phyloP scores from a whole-genome alignment of 2,113 vertebrate genomes.

The Melanerpes aurifrons region DNA sequence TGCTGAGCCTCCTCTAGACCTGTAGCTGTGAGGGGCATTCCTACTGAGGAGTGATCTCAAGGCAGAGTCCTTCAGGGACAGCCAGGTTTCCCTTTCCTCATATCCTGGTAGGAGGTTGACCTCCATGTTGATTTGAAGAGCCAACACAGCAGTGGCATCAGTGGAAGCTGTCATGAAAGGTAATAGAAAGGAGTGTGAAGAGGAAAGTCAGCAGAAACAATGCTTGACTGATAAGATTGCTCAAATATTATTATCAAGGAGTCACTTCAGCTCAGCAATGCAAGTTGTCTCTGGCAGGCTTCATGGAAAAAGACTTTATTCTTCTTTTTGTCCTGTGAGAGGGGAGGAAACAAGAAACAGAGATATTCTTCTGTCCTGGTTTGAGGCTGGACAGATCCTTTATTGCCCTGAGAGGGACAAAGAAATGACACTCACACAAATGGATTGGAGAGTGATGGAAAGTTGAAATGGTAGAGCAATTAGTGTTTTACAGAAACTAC shows the following conservation, averaged over 20 bases:
- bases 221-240: background rate
- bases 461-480: no score
- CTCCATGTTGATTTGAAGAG: accelerated
- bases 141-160: background rate
- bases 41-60: background rate
- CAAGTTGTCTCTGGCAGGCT: background rate
- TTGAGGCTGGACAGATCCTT: no score
- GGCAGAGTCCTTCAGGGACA: accelerated
- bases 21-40: background rate
- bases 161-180: background rate
- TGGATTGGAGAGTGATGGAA: no score
- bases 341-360: background rate
- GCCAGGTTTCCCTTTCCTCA: background rate
- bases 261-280: background rate
- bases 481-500: no score
- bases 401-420: no score
- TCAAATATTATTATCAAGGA: background rate
- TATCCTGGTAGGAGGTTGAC: background rate
- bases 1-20: accelerated
- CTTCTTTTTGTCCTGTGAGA: background rate
- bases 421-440: no score
- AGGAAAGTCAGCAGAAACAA: background rate
- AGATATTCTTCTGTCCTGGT: background rate
- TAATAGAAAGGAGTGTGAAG: background rate
- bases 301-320: background rate